Evolutionary conservation across 2,888 invertebrate species (phyloP), one percentile per base, ranked within the genome.

Genomic region (Hanleya hanleyi): DNA sequence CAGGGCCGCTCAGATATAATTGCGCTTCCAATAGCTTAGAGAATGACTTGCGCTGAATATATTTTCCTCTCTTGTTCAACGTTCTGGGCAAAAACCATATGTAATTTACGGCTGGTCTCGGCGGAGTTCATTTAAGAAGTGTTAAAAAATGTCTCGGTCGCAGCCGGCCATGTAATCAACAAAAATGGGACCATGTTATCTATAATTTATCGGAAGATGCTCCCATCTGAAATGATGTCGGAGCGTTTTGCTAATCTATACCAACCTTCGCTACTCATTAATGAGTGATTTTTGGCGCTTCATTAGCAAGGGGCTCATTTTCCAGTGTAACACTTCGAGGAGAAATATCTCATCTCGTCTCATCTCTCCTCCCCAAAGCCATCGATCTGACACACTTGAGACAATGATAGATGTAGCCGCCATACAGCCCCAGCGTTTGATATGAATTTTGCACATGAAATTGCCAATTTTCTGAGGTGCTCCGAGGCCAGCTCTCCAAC

Each of bases 11-110:
- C 64, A 35, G 29, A 64, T 22, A 37, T 37, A n/a, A 64, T 64
- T 37, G 18, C 36, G 35, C 37, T 37, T 37, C 37, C 64, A 35
- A 64, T 64, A 29, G 36, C 38, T n/a, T 64, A 64, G 35, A 64
- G 64, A 64, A 57, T 49, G 66, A 49, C 69, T 66, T 69, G 69
- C 66, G 62, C 67, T 38, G 61, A 72, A 26, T 22, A 57, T 57
- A 57, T 57, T 22, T 29, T 57, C 26, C 57, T 29, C 57, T 32
- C 57, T 57, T 29, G 57, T 57, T 57, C 57, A 57, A 57, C 29
- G 26, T n/a, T 29, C 57, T 32, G 57, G 29, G 35, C 49, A 67
- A 47, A 50, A 67, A 67, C 26, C 33, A 41, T 47, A 33, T 67
- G 33, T 49, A 67, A 67, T 67, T 67, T 47, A 32, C 67, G 32